phyloP scores from a whole-genome alignment of 2,888 invertebrate species.

The Apotomis betuletana region DNA sequence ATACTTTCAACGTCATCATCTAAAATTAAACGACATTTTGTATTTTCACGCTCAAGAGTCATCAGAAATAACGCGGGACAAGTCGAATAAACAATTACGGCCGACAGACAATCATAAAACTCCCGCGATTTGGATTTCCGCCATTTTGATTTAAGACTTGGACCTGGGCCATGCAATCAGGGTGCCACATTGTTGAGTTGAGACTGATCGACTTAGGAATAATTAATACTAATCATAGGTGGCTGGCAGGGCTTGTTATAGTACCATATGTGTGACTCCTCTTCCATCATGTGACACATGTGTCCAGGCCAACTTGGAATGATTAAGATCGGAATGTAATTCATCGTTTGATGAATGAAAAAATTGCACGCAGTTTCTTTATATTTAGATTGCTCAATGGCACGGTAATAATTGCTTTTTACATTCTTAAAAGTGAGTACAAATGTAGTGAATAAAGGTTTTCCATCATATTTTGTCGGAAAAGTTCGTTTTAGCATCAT shows the following conservation, averaged over 20 bases:
- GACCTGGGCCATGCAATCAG: slow-evolving; percentile 63
- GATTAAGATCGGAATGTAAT: slow-evolving; percentile 43
- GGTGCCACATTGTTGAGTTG: slow-evolving; percentile 46
- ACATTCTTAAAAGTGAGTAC: too few species aligned
- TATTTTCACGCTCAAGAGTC: slow-evolving; percentile 22
- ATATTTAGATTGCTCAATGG: too few species aligned
- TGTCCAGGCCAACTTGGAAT: not conserved
- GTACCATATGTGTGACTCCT: slow-evolving; percentile 17
- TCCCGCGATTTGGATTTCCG: slow-evolving; percentile 67
- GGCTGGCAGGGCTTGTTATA: slow-evolving; percentile 24
- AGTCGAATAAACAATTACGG: slow-evolving; percentile 54
- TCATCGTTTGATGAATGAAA: slow-evolving; percentile 42
- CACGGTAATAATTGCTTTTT: too few species aligned
- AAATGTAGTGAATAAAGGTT: too few species aligned
- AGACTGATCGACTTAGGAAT: slow-evolving; percentile 19
- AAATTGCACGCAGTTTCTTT: too few species aligned
- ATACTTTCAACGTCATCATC: slow-evolving; percentile 29
- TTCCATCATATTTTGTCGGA: too few species aligned
- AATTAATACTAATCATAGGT: slow-evolving; percentile 24
- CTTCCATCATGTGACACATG: slow-evolving; percentile 21
- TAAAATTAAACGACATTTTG: slow-evolving; percentile 31
- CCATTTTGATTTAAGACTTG: slow-evolving; percentile 76
- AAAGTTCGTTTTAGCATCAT: too few species aligned
- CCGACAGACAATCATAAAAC: slow-evolving; percentile 67
- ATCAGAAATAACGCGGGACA: slow-evolving; percentile 38